Evolutionary conservation across 2,888 invertebrate genomes (phyloP), one percentile per base, ranked within the genome.

Genomic region (Cabera pusaria): DNA sequence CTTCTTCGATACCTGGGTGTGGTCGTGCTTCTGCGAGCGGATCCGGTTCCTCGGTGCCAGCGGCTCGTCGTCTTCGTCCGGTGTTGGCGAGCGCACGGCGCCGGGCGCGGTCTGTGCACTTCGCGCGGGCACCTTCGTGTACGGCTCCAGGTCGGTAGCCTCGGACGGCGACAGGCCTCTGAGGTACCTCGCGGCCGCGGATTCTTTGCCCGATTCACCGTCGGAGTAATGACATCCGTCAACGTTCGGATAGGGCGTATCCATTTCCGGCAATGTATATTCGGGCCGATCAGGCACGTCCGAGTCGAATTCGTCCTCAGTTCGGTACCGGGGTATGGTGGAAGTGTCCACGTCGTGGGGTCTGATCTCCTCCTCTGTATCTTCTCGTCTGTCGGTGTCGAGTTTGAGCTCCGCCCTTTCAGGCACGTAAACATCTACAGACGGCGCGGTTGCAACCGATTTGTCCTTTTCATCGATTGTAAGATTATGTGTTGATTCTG

Each of bases 11-110:
- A 20, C 16, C 1, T 33, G 27, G 12, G 3, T 6, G 23, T 19
- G 2, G 8, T 39, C 22, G 7, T 22, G 18, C 11, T 39, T 39
- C 5, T 28, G 23, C 20, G 27, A 39, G 1, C 27, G 33, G n/a
- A 33, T 22, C 22, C 19, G 27, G 12, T 6, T 21, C 5, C n/a
- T 26, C 4, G 39, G 26, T 6, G 32, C 17, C 1, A 6, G 12
- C n/a, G 2, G 11, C 16, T 14, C 7, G 3, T 39, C 27, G 1
- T 0, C n/a, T 14, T 39, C 26, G 2, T 22, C 26, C n/a, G n/a
- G n/a, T n/a, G n/a, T n/a, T n/a, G n/a, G n/a, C n/a, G n/a, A n/a
- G n/a, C n/a, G n/a, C n/a, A n/a, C n/a, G n/a, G n/a, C n/a, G n/a
- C n/a, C n/a, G n/a, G n/a, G n/a, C n/a, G 0, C 18, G 0, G 33